A percentile compares a stretch with the other conserved stretches of the same genome.
Evolutionary conservation across 2,113 vertebrate genomes (phyloP).

Genomic region (Pseudorectes ferrugineus): DNA sequence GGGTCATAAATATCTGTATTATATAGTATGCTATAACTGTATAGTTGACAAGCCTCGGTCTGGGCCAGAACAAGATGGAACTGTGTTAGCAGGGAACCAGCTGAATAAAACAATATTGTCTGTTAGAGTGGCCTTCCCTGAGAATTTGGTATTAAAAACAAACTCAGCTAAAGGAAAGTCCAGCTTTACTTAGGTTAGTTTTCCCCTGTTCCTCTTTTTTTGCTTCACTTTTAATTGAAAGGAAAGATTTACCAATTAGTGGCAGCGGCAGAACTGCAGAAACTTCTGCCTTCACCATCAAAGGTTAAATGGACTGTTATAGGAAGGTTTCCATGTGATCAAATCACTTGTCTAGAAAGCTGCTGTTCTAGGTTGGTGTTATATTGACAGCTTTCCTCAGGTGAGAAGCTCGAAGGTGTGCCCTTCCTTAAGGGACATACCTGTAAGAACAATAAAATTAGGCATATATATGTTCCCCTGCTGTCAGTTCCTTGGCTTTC

Average conservation of each 20-base stretch:
- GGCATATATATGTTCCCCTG: not conserved
- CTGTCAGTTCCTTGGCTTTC: not conserved
- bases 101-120: not conserved
- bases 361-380: not conserved
- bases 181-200: not conserved
- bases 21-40: not conserved
- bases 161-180: not conserved
- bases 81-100: not conserved
- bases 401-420: not conserved
- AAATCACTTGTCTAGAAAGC: not conserved
- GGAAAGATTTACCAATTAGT: not conserved
- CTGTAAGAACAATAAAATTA: not conserved
- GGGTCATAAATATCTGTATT: not conserved
- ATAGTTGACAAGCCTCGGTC: not conserved
- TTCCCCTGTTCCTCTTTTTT: not conserved
- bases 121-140: not conserved
- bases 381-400: not conserved
- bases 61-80: not conserved
- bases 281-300: not conserved
- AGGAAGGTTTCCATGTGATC: fast-evolving
- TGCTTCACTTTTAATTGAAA: not conserved
- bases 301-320: not conserved
- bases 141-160: not conserved
- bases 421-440: not conserved
- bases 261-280: not conserved